These are phyloP conservation scores for Echeneis naucrates DNA, from an alignment of 2,797 vertebrate genomes.

Conservation along the genomic window DNA sequence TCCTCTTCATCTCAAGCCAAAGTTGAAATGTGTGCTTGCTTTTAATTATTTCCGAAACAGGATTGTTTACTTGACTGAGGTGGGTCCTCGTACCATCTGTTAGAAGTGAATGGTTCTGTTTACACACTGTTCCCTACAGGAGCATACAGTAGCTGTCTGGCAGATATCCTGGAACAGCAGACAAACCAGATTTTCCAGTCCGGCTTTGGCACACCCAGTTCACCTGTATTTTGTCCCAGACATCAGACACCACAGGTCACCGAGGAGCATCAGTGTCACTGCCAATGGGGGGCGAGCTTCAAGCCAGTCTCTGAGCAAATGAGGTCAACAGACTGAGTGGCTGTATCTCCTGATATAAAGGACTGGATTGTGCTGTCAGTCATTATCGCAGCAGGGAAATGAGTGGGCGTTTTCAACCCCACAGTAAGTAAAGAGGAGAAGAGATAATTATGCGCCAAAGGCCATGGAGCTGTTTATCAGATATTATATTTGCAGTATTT, in stretches of 20 bases:
- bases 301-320: not conserved
- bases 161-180: conserved; percentile 17
- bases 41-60: not conserved
- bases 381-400: not conserved
- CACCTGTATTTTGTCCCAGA: conserved; percentile 63
- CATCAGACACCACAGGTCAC: conserved; percentile 53
- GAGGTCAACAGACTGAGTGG: not conserved
- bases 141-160: conserved; percentile 5
- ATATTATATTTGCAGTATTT: conserved; percentile 13
- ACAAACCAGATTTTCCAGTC: conserved; percentile 70
- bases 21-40: not conserved
- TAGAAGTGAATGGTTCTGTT: conserved; percentile 45
- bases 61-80: not conserved
- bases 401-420: not conserved
- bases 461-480: conserved; percentile 3
- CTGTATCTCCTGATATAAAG: not conserved
- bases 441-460: conserved; percentile 3
- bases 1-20: not conserved
- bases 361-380: not conserved
- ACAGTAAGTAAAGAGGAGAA: conserved; percentile 10
- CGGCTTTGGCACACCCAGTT: conserved; percentile 52
- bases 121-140: conserved; percentile 23
- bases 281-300: not conserved
- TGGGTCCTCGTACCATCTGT: conserved; percentile 13
- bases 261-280: conserved; percentile 22